Conservation (phyloP, 2,113 vertebrate species). For the Prietella phreatophila region DNA sequence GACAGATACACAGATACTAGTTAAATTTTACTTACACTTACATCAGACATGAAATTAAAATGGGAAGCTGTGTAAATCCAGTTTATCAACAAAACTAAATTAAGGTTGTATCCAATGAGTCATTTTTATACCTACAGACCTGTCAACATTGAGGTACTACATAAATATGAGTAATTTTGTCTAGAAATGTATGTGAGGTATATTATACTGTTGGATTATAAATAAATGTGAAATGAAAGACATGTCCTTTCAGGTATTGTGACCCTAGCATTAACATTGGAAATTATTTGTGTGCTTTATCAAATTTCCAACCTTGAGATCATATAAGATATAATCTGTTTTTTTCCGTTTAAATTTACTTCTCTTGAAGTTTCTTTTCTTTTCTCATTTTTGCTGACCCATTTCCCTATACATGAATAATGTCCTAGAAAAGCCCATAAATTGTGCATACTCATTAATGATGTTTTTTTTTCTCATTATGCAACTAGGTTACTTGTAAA, state of each 20-base stretch:
- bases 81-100: background rate
- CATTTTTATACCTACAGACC: background rate
- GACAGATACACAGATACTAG: background rate
- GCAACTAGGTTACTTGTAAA: slow-evolving; percentile 30
- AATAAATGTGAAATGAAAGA: background rate
- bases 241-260: background rate
- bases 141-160: background rate
- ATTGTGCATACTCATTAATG: slow-evolving; percentile 35
- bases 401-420: slow-evolving; percentile 30
- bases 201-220: background rate
- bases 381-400: slow-evolving; percentile 29
- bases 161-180: background rate
- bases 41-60: background rate
- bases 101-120: background rate
- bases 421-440: slow-evolving; percentile 39
- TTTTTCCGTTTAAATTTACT: background rate
- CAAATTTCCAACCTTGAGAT: background rate
- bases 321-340: background rate
- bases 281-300: background rate
- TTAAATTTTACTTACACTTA: background rate
- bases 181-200: background rate
- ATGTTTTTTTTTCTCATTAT: slow-evolving; percentile 26
- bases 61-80: background rate
- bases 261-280: background rate
- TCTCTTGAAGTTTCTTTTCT: background rate